Evolutionary conservation across 2,113 vertebrate genomes (phyloP), one percentile per base, ranked within the genome.

Genomic region (Toxotes chatareus): DNA sequence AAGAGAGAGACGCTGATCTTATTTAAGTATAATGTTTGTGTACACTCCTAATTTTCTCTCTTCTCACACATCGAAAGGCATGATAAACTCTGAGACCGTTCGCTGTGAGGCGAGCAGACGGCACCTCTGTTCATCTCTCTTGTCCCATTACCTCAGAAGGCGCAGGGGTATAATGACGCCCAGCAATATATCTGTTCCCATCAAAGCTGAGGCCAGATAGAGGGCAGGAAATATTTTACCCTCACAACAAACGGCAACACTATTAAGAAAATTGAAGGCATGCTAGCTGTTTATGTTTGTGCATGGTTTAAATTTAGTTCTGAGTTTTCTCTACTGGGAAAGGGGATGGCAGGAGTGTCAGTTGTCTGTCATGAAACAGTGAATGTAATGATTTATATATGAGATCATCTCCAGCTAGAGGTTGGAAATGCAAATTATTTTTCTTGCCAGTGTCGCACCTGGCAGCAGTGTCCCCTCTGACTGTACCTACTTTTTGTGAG

Each of bases 21-120:
- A 87, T 91, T 91, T 89, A 80, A 70, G 73, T 80, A 70, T 81
- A 90, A 89, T 83, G 87, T 73, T 83, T 86, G 62, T 91, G 88
- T 86, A 84, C 21, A 6, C 74, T 90, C 60, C 64, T 76, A 82
- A 92, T 86, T 83, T 83, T 68, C 83, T 80, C 76, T 82, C 66
- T 77, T 79, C 84, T 80, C 64, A 32, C 55, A 65, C 73, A 46
- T 70, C 55, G 76, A 65, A 86, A 86, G 79, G 66, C 78, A 56
- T 83, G 82, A 92, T 86, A 74, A 76, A 87, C 79, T 85, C 80
- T 2, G 56, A 77, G 77, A 66, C 56, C 5, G 72, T 87, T 79
- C 31, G 79, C 84, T 82, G 73, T 67, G 55, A 82, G 76, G 77
- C 36, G 72, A 31, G 69, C 78, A 60, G 67, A 56, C 23, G 3